A percentile compares a stretch with the other conserved stretches of the same genome.
Evolutionary conservation across 2,797 vertebrate genomes (phyloP).

Genomic region (Cossypha polioptera): DNA sequence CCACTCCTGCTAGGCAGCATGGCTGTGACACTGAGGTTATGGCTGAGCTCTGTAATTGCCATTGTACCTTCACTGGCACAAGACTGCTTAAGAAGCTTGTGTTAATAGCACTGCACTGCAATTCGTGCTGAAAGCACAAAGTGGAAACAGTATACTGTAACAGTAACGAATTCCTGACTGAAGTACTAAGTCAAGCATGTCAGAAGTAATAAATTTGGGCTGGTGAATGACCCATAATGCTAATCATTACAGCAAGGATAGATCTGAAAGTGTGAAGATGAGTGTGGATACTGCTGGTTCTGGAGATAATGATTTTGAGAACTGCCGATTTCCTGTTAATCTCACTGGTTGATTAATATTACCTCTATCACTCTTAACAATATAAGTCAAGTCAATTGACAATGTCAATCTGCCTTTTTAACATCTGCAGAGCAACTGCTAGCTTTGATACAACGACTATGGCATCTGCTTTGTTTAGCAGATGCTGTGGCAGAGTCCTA

Average conservation of each 20-base stretch:
- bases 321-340: not conserved
- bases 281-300: not conserved
- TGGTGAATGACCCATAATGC: not conserved
- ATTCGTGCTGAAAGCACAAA: not conserved
- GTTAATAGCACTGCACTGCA: not conserved
- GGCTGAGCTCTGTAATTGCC: not conserved
- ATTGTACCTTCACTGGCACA: not conserved
- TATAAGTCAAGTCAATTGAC: not conserved
- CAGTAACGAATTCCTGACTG: not conserved
- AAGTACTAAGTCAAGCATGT: not conserved
- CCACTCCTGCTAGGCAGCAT: not conserved
- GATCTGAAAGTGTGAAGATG: not conserved
- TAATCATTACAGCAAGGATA: not conserved
- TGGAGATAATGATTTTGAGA: not conserved
- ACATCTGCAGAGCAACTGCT: not conserved
- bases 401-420: not conserved
- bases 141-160: not conserved
- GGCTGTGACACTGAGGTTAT: not conserved
- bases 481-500: not conserved
- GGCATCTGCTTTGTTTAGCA: not conserved
- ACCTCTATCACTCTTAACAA: not conserved
- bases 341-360: not conserved
- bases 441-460: not conserved
- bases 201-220: not conserved
- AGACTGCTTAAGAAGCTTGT: not conserved